Evolutionary conservation across 2,113 vertebrate species (phyloP), one percentile per base, ranked within the genome.

Genomic region (Ceratotherium simum): DNA sequence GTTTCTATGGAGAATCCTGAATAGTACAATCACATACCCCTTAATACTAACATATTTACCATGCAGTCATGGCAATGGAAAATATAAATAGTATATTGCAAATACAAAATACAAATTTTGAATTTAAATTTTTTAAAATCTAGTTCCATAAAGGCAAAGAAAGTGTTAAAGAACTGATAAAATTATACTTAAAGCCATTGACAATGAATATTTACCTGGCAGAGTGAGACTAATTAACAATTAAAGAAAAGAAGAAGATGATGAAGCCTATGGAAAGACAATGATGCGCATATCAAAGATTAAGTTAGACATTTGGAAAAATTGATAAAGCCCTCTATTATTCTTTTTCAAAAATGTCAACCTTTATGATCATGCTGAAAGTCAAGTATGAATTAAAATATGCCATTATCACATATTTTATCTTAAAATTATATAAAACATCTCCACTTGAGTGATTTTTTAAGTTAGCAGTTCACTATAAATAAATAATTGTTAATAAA

Each of bases 351-450:
- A 75, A 92, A 86, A 65, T 58, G 33, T 23, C 58, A 85, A 21
- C 5, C 16, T 33, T 67, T 70, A 64, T 72, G 91, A 48, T 78
- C 31, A 87, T 60, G 4, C 16, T 58, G 31, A 21, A 60, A 79
- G 13, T 95, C 18, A 73, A 84, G 79, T n/a, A 33, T 46, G 29
- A 95, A 90, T 90, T 36, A 79, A 89, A 80, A 79, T 83, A 69
- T 70, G 25, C 5, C 18, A 54, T 36, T 64, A 21, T 73, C 4
- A 83, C 54, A 6, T 6, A 46, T 82, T 75, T 88, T 87, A 87
- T 70, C 48, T 75, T 72, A 65, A 89, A 17, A 72, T 62, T 69
- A 81, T 27, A 14, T 27, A 79, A 80, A 73, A 51, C 5, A 89
- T 89, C n/a, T 58, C 31, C 8, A 72, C 25, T 51, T 80, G 27